Base-by-base conservation (phyloP, 1,140 invertebrate genomes). In the Drosophila aff. region DNA sequence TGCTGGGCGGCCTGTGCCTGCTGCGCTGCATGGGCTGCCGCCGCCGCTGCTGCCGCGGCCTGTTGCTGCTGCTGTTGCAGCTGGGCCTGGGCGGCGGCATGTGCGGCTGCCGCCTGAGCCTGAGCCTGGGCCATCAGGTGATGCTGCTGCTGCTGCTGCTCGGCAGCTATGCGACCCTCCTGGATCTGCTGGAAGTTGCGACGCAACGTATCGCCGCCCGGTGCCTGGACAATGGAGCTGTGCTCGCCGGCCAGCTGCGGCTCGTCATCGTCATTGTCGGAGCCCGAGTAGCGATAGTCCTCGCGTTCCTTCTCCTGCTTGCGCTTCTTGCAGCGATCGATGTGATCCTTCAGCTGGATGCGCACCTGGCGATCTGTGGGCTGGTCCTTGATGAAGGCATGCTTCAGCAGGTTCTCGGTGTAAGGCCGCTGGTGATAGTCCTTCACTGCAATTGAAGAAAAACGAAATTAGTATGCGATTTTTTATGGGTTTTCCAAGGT, bases 301-400 rank as follows among this genome's bases (percentile, higher is more conserved):
- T 97, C 96, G 57, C 96, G 94, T 81, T 96, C 96, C 94, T 97
- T 98, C 85, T 98, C 97, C 92, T 97, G 97, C 94, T 98, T 98
- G 92, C 97, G 96, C 93, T 98, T 98, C 94, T 98, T 98, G 94
- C 97, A 98, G 66, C 99, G 95, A 94, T 99, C 99, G 93, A 99
- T 99, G 93, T 99, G 99, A 93, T 99, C 99, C 94, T 99, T 99
- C 28, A 99, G 96, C 92, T 99, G 98, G 94, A 99, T 99, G 91
- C 98, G 95, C 49, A 99, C 98, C 95, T 99, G 98, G 83, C 98
- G 94, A 93, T 99, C 99, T 64, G 98, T 99, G 2, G 99, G 98
- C 94, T 99, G 98, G 94, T 99, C 99, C 91, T 95, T 95, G 82
- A 99, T 99, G 93, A 99, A 99, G 49, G 98, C 95, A 95, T 99